Evolutionary conservation across 2,113 vertebrate species (phyloP).

Genomic region (Micromys minutus): DNA sequence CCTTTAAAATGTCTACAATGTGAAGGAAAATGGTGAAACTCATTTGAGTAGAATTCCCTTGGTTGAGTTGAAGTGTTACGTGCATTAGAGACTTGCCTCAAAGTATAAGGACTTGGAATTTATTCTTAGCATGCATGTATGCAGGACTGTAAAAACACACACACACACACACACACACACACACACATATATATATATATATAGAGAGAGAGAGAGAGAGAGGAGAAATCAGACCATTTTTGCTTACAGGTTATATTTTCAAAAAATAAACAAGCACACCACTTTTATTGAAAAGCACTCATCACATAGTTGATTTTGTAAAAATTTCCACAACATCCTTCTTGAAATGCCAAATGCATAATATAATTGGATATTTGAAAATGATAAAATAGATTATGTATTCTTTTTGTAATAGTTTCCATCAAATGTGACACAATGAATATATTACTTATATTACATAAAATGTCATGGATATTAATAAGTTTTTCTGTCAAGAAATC

Average conservation of each 20-base stretch:
- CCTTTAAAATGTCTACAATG: neutral
- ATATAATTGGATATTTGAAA: neutral
- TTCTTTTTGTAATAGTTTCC: slow-evolving; percentile 15
- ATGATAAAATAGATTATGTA: neutral
- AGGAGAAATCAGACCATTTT: neutral
- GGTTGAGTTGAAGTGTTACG: neutral
- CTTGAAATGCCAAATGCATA: neutral
- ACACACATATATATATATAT: neutral
- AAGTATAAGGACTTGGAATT: neutral
- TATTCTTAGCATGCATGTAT: neutral
- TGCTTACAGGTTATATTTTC: slow-evolving; percentile 23
- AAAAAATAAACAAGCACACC: neutral
- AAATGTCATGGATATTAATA: neutral
- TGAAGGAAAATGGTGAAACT: slow-evolving; percentile 39
- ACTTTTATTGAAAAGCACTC: neutral
- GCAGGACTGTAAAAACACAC: too few species aligned
- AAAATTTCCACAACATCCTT: neutral
- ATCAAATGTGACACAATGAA: neutral
- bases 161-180: neutral
- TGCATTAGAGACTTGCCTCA: neutral
- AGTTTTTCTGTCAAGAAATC: neutral
- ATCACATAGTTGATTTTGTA: neutral
- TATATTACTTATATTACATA: neutral
- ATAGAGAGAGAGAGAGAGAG: too few species aligned
- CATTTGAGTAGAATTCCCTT: neutral